Percentiles rank a stretch among this genome's conserved stretches.
phyloP scores from a whole-genome alignment of 2,888 invertebrate genomes.

The Agrypnus murinus region DNA sequence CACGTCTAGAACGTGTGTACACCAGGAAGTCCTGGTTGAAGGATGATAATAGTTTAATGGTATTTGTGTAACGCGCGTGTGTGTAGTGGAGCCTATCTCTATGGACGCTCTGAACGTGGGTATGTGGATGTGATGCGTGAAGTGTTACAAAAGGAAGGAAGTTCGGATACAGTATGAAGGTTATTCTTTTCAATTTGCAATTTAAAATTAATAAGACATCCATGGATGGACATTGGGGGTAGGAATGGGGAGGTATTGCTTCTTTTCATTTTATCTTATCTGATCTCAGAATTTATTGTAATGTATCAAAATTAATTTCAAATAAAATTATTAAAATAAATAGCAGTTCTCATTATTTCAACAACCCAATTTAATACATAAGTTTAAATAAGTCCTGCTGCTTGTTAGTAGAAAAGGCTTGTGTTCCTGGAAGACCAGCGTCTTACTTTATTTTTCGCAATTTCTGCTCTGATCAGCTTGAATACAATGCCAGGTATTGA shows the following conservation, averaged over 20 bases:
- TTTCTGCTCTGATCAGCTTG: conserved; percentile 58
- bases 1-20: conserved; percentile 51
- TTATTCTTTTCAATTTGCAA: background rate
- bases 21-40: conserved; percentile 28
- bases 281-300: too few relatives aligned
- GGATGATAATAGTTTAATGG: background rate
- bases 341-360: conserved; percentile 30
- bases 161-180: background rate
- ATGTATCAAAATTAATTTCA: background rate
- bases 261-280: too few relatives aligned
- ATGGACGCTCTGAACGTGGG: background rate
- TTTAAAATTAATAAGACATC: too few relatives aligned
- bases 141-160: conserved; percentile 2
- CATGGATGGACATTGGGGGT: too few relatives aligned
- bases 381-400: conserved; percentile 38
- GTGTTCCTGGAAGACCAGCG: conserved; percentile 28
- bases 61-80: background rate
- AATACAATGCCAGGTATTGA: conserved; percentile 60
- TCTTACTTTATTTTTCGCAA: conserved; percentile 55
- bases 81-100: background rate
- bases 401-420: conserved; percentile 50
- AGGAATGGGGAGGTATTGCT: too few relatives aligned
- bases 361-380: conserved; percentile 25
- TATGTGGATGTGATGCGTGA: background rate
- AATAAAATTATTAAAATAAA: conserved; percentile 15